These are phyloP conservation scores for Danio aesculapii DNA, from an alignment of 2,797 vertebrate genomes.

Conservation along the genomic window DNA sequence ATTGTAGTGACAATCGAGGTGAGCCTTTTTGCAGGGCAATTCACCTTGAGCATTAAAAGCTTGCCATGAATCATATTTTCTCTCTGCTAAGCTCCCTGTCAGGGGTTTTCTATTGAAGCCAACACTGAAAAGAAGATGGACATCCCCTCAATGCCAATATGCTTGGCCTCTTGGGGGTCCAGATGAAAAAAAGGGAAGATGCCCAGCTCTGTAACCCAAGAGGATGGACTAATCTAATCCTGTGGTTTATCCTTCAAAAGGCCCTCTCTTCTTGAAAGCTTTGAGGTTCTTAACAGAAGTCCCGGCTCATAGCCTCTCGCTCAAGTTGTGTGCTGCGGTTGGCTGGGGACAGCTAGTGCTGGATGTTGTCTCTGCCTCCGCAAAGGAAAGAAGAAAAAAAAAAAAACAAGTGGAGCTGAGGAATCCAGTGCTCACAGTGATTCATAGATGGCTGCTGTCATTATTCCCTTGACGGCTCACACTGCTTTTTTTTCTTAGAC, in stretches of 20 bases:
- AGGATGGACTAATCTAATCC: slow-evolving; percentile 83
- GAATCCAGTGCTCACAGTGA: slow-evolving; percentile 56
- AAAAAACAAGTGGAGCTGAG: slow-evolving; percentile 50
- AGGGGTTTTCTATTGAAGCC: slow-evolving; percentile 45
- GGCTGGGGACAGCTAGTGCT: slow-evolving; percentile 47
- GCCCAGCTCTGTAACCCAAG: slow-evolving; percentile 76
- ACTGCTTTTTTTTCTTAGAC: slow-evolving; percentile 47
- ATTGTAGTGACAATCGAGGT: slow-evolving; percentile 39
- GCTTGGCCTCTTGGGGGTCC: slow-evolving; percentile 57
- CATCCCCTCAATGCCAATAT: slow-evolving; percentile 58
- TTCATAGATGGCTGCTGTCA: slow-evolving; percentile 57
- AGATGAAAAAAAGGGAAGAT: slow-evolving; percentile 53
- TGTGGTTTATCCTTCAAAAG: slow-evolving; percentile 85
- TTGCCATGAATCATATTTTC: slow-evolving; percentile 52
- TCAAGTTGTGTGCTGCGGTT: slow-evolving; percentile 55
- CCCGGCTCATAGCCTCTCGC: slow-evolving; percentile 59
- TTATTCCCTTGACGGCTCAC: slow-evolving; percentile 52
- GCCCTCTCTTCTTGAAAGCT: slow-evolving; percentile 67
- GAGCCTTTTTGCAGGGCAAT: slow-evolving; percentile 34
- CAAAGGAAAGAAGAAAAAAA: slow-evolving; percentile 44
- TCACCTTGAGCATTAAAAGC: slow-evolving; percentile 58
- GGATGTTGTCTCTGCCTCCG: slow-evolving; percentile 38
- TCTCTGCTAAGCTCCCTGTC: slow-evolving; percentile 43
- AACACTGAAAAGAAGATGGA: slow-evolving; percentile 58
- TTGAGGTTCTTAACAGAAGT: slow-evolving; percentile 66